These are phyloP conservation scores for Habrosyne pyritoides DNA, from an alignment of 2,888 invertebrate species.

Conservation along the genomic window DNA sequence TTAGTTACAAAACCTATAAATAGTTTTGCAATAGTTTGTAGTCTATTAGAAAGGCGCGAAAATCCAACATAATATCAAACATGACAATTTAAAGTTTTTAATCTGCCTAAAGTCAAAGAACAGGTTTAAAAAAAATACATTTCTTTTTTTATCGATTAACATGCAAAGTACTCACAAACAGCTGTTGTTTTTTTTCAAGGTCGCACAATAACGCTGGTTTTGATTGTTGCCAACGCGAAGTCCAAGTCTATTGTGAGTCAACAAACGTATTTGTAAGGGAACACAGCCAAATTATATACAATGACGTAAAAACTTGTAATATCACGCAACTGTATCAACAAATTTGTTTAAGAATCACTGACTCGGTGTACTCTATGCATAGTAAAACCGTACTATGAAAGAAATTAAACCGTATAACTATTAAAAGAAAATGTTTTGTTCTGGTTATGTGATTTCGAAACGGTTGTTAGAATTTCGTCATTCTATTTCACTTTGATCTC, in stretches of 20 bases:
- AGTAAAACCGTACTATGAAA: slow-evolving; percentile 11
- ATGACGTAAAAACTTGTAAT: slow-evolving; percentile 69
- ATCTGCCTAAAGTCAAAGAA: background rate
- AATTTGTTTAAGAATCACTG: slow-evolving; percentile 5
- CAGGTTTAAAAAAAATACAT: background rate
- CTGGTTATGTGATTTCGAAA: slow-evolving; percentile 48
- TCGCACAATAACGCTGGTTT: slow-evolving; percentile 41
- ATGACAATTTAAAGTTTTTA: background rate
- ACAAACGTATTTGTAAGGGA: slow-evolving; percentile 56
- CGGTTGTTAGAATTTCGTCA: slow-evolving; percentile 46
- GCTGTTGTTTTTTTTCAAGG: slow-evolving; percentile 73
- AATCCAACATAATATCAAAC: background rate
- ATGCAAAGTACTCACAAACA: slow-evolving; percentile 57
- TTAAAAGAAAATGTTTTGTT: slow-evolving; percentile 26
- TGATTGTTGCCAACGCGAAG: slow-evolving; percentile 59
- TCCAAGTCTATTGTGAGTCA: slow-evolving; percentile 61
- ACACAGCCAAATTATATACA: slow-evolving; percentile 71
- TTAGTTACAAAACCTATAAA: background rate
- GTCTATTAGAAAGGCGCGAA: slow-evolving; percentile 7
- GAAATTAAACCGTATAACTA: slow-evolving; percentile 11
- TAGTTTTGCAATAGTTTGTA: background rate
- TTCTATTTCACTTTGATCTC: slow-evolving; percentile 33
- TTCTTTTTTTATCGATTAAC: slow-evolving; percentile 20
- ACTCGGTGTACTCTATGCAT: too few relatives aligned
- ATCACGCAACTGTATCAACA: slow-evolving; percentile 65